Evolutionary conservation across 2,113 vertebrate genomes (phyloP), one percentile per base, ranked within the genome.

Genomic region (Poeciliopsis retropinna): DNA sequence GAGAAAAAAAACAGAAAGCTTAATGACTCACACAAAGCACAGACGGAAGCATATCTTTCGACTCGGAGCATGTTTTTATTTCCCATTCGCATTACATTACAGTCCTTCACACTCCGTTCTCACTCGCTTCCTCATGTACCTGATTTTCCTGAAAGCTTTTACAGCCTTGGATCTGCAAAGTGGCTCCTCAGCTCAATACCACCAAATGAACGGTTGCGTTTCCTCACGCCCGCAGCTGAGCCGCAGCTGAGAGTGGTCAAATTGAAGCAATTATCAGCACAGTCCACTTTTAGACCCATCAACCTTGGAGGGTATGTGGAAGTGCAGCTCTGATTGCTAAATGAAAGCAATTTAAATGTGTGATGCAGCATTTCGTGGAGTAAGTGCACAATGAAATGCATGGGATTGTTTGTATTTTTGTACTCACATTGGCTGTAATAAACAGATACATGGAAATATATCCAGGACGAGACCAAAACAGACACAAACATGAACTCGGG

Each of bases 101-200:
- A 80, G 51, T 57, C 79, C 66, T 67, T 76, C 71, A 75, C 73
- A 64, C 75, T 82, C 74, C 3, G 78, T 83, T 79, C 44, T 47
- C 75, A 78, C 83, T 80, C 29, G 9, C 25, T 79, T 37, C 34
- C 67, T 79, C 66, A 25, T 68, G 71, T 75, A 71, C 67, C 64
- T n/a, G 39, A 62, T 71, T 86, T 68, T 76, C 70, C 67, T 78
- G 65, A 77, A 83, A 69, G 79, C 78, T 74, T 84, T 80, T 70
- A 81, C 61, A 75, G 80, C 73, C 65, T 67, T 29, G 62, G 72
- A 78, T 83, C 67, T 79, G 60, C 57, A 71, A 80, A 88, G 82
- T 68, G 84, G 76, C 74, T 73, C 54, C 76, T 88, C 82, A 80
- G 73, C 70, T 83, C 66, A 89, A 85, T 47, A 68, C 73, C 72